A percentile compares a stretch with the other conserved stretches of the same genome.
Evolutionary conservation across 2,113 vertebrate species (phyloP).

Genomic region (Strix aluco): DNA sequence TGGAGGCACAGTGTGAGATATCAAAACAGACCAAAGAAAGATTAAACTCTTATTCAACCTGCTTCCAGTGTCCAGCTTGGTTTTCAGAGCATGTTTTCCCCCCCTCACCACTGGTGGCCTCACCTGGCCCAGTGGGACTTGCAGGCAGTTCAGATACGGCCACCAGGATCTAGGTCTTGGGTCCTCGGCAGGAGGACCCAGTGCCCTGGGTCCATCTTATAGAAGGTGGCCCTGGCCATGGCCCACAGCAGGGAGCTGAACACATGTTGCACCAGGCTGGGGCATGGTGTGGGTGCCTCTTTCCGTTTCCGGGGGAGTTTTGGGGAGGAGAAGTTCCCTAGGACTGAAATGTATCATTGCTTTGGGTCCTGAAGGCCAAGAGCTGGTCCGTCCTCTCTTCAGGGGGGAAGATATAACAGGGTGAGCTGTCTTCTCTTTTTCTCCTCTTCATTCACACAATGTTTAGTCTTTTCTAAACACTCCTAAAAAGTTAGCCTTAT

Average conservation of each 20-base stretch:
- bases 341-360: not conserved
- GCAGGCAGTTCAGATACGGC: not conserved
- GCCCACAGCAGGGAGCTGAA: not conserved
- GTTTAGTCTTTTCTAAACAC: not conserved
- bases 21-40: not conserved
- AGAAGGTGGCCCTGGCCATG: not conserved
- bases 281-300: not conserved
- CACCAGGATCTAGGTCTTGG: not conserved
- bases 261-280: rapidly evolving
- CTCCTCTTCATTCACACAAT: not conserved
- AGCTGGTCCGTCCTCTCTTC: not conserved
- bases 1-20: not conserved
- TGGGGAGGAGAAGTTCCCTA: not conserved
- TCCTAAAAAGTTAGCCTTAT: not conserved
- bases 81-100: not conserved
- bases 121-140: not conserved
- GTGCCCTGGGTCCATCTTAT: not conserved
- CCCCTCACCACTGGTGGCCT: not conserved
- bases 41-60: not conserved
- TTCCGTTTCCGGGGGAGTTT: not conserved
- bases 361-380: not conserved
- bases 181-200: not conserved
- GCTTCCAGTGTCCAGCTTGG: not conserved
- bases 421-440: not conserved
- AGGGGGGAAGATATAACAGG: not conserved